Percentiles rank a stretch among this genome's conserved stretches.
These are phyloP conservation scores for Gobius niger DNA, from an alignment of 2,113 vertebrate genomes.

Conservation along the genomic window DNA sequence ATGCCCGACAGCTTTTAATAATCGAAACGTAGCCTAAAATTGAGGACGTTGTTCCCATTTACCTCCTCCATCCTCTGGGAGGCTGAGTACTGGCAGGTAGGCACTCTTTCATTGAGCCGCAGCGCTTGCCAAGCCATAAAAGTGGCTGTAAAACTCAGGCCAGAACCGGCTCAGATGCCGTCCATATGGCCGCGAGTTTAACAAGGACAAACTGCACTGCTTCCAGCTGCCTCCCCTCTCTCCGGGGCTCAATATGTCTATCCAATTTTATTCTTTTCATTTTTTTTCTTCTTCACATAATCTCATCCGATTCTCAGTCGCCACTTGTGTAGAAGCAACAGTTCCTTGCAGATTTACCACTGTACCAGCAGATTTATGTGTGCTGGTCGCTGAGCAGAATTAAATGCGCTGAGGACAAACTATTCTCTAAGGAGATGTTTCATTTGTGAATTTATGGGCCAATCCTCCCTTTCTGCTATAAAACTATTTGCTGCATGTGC, in stretches of 20 bases:
- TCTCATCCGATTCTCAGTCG: slow-evolving; percentile 12
- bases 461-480: background rate
- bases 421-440: slow-evolving; percentile 1
- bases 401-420: background rate
- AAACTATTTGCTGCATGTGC: background rate
- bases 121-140: slow-evolving; percentile 65
- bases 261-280: slow-evolving; percentile 10
- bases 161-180: slow-evolving; percentile 71
- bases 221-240: slow-evolving; percentile 59
- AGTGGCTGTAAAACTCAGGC: slow-evolving; percentile 69
- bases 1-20: slow-evolving; percentile 35
- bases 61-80: slow-evolving; percentile 53
- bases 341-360: background rate
- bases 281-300: slow-evolving; percentile 3
- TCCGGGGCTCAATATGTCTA: slow-evolving; percentile 28
- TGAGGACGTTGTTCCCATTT: slow-evolving; percentile 55
- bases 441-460: background rate
- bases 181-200: slow-evolving; percentile 70
- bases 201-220: slow-evolving; percentile 70
- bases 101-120: slow-evolving; percentile 52
- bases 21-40: slow-evolving; percentile 50
- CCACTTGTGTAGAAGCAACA: background rate
- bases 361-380: background rate
- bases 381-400: background rate
- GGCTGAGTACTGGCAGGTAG: slow-evolving; percentile 53